A percentile compares a stretch with the other conserved stretches of the same genome.
Conservation (phyloP, 2,888 invertebrate genomes). For the Phaonia tiefii region DNA sequence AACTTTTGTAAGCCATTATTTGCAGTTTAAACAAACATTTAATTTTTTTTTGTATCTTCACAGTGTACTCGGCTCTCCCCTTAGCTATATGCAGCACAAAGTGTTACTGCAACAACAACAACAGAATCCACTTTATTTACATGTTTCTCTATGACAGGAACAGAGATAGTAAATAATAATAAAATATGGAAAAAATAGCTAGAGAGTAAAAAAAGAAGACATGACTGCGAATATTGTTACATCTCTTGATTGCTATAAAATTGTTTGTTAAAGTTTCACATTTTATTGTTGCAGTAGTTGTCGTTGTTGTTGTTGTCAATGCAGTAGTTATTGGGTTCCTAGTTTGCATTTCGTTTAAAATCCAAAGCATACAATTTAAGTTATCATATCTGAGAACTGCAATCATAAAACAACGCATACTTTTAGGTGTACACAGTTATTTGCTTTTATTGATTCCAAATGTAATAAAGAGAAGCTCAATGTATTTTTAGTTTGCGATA, state of each 20-base stretch:
- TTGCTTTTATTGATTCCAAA: constrained; percentile 5
- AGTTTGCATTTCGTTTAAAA: neutral
- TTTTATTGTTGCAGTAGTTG: constrained; percentile 16
- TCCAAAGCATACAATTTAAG: constrained; percentile 28
- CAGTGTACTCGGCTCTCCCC: neutral
- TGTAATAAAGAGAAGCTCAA: neutral
- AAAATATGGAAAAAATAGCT: constrained; percentile 3
- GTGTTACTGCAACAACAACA: neutral
- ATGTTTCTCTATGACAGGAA: constrained; percentile 61
- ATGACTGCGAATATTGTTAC: constrained; percentile 29
- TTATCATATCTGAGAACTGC: neutral
- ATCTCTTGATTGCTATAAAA: constrained; percentile 48
- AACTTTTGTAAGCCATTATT: too few relatives aligned
- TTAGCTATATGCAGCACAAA: neutral
- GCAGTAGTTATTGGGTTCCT: too few relatives aligned
- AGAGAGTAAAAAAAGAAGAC: neutral
- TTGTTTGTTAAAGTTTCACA: constrained; percentile 43
- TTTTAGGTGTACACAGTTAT: constrained; percentile 31
- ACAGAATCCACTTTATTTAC: constrained; percentile 52
- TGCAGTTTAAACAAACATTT: too few relatives aligned
- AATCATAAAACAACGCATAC: constrained; percentile 35
- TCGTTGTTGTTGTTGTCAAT: neutral
- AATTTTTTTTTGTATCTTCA: neutral
- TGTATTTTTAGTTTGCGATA: neutral
- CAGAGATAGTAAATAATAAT: constrained; percentile 58